A percentile compares a stretch with the other conserved stretches of the same genome.
Evolutionary conservation across 1,140 invertebrate species (phyloP).

Genomic region (Diploscapter pachys): DNA sequence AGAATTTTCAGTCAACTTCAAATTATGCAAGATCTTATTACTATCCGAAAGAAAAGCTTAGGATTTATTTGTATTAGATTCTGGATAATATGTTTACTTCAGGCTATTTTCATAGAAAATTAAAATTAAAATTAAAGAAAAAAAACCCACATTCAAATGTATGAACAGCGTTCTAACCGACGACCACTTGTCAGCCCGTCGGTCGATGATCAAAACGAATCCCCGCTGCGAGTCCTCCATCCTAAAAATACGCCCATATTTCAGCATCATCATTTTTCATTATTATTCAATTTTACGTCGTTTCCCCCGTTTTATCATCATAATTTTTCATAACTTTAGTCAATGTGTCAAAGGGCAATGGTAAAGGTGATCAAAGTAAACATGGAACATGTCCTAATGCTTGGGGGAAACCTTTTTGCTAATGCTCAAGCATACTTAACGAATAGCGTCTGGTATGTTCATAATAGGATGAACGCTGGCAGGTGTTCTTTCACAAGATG

Average conservation of each 20-base stretch:
- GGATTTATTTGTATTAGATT: not conserved
- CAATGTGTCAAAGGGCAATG: not conserved
- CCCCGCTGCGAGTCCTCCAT: constrained; percentile 88
- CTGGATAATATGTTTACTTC: not conserved
- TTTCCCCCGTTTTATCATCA: not conserved
- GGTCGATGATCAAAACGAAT: constrained; percentile 88
- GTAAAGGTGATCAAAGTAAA: not conserved
- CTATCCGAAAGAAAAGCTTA: not conserved
- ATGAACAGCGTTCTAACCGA: constrained; percentile 85
- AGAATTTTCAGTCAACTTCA: not conserved
- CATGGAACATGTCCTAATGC: not conserved
- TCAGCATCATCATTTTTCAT: constrained; percentile 20
- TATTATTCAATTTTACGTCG: constrained; percentile 19
- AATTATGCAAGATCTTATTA: not conserved
- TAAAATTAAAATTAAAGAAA: not conserved
- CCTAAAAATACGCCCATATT: constrained; percentile 71
- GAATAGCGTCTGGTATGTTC: too few species aligned
- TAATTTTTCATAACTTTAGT: not conserved
- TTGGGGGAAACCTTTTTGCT: not conserved
- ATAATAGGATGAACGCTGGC: too few species aligned
- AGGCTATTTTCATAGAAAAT: not conserved
- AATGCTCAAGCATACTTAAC: not conserved
- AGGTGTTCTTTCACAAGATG: too few species aligned
- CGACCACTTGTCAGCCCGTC: constrained; percentile 90
- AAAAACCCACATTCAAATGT: constrained; percentile 79